Conservation (phyloP, 1,140 invertebrate species). For the Hylyphantes graminicola region DNA sequence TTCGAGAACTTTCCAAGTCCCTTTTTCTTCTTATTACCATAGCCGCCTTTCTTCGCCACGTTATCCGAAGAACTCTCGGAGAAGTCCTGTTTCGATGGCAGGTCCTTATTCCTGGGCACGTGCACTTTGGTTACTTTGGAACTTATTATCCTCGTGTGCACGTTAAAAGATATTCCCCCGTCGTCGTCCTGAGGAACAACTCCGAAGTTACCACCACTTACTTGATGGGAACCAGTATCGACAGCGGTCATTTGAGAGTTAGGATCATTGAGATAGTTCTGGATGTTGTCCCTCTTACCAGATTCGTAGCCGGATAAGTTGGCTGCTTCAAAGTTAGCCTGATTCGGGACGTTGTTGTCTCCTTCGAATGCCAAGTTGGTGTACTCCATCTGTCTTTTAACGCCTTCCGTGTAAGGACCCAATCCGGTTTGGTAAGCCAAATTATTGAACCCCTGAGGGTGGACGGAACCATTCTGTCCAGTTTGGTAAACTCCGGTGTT, state of each 20-base stretch:
- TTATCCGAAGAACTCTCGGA: conserved; percentile 37
- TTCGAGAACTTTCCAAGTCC: not conserved
- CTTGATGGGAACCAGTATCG: not conserved
- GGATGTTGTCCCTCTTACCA: not conserved
- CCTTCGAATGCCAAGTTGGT: not conserved
- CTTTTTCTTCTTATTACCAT: conserved; percentile 8
- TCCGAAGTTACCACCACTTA: not conserved
- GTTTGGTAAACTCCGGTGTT: not conserved
- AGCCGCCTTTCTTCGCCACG: not conserved
- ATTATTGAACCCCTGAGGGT: not conserved
- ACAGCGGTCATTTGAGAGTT: not conserved
- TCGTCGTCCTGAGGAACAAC: not conserved
- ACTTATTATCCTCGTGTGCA: conserved; percentile 42
- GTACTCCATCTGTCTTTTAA: not conserved
- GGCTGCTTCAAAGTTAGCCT: not conserved
- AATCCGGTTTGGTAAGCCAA: not conserved
- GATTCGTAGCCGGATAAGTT: not conserved
- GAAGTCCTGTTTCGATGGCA: not conserved
- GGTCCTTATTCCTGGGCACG: not conserved
- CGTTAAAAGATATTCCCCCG: conserved; percentile 45
- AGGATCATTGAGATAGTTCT: not conserved
- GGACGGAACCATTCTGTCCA: not conserved
- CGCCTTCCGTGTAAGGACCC: not conserved
- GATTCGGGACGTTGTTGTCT: not conserved
- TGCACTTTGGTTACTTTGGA: conserved; percentile 42